A percentile compares a stretch with the other conserved stretches of the same genome.
These are phyloP conservation scores for Proales similis DNA, from an alignment of 1,140 invertebrate species.

Conservation along the genomic window DNA sequence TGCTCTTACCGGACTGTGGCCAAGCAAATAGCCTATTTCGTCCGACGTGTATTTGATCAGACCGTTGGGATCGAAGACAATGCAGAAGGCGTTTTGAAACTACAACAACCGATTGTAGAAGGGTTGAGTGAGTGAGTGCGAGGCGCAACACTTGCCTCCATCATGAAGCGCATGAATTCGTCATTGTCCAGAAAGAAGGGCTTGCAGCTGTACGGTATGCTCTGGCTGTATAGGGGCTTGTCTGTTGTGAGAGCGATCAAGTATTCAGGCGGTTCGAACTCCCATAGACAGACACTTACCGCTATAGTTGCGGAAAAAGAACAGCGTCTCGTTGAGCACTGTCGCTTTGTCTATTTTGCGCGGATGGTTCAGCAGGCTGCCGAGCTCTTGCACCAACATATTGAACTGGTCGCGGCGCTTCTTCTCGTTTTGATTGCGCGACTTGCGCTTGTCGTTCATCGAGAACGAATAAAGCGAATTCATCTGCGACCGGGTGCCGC, in stretches of 20 bases:
- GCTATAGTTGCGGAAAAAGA: constrained; percentile 36
- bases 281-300: neutral
- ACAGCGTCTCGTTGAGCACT: constrained; percentile 22
- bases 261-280: neutral
- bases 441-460: constrained; percentile 23
- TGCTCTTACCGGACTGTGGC: constrained; percentile 22
- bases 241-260: neutral
- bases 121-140: too few relatives aligned
- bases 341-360: constrained; percentile 36
- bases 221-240: constrained; percentile 25
- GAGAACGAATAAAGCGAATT: constrained; percentile 32
- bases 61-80: constrained; percentile 31
- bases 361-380: constrained; percentile 34
- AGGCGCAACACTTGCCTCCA: constrained; percentile 6
- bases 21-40: constrained; percentile 27
- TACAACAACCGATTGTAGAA: neutral
- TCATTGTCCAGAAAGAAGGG: constrained; percentile 34
- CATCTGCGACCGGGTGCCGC: constrained; percentile 7
- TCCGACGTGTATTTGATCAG: constrained; percentile 32
- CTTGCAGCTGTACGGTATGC: constrained; percentile 22
- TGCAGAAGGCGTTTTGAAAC: constrained; percentile 37
- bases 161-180: constrained; percentile 36
- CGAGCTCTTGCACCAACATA: constrained; percentile 30
- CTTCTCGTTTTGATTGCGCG: constrained; percentile 36
- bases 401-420: constrained; percentile 33